phyloP scores from a whole-genome alignment of 2,797 vertebrate species.

The Natrix natrix region DNA sequence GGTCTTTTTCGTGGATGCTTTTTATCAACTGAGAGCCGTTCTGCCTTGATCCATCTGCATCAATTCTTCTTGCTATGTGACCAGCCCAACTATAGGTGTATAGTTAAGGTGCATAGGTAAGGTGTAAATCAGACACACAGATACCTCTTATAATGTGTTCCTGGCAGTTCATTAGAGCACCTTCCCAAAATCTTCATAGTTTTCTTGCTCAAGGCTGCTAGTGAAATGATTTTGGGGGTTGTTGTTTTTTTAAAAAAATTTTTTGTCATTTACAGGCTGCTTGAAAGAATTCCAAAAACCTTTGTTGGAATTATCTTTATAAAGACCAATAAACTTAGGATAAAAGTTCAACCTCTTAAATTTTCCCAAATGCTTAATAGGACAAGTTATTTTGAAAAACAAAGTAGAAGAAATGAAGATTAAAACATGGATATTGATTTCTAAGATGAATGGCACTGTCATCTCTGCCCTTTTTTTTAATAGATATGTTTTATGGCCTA shows the following conservation, averaged over 20 bases:
- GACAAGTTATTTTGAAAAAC: background rate
- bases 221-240: background rate
- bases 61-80: no score
- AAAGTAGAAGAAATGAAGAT: background rate
- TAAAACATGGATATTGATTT: background rate
- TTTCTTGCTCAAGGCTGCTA: background rate
- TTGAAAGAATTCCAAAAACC: background rate
- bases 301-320: background rate
- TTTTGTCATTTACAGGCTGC: background rate
- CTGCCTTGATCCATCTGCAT: no score
- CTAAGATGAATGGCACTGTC: background rate
- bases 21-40: no score
- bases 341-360: background rate
- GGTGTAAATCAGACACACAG: background rate
- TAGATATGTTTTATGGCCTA: background rate
- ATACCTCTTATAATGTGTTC: background rate
- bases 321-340: background rate
- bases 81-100: no score
- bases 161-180: background rate
- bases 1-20: background rate
- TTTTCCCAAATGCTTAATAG: background rate
- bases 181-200: background rate
- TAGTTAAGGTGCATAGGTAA: background rate
- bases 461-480: background rate
- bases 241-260: background rate